Evolutionary conservation across 2,888 invertebrate species (phyloP).

Genomic region (Steinernema scapterisci): DNA sequence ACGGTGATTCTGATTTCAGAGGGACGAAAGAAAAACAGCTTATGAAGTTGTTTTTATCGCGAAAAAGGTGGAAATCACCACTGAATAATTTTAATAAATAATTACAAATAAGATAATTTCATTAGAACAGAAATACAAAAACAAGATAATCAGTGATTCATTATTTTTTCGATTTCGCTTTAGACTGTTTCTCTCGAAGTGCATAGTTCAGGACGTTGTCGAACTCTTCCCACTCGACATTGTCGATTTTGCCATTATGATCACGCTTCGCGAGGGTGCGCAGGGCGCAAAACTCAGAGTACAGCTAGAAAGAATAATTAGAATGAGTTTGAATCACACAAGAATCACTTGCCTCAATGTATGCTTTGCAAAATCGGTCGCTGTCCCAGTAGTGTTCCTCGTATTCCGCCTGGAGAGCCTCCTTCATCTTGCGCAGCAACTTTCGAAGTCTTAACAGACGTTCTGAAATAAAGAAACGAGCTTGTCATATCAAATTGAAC

Average conservation of each 20-base stretch:
- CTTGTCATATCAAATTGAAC: too few species aligned
- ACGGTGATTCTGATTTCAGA: too few species aligned
- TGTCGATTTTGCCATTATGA: slow-evolving; percentile 1
- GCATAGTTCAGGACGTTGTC: neutral
- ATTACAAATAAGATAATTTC: too few species aligned
- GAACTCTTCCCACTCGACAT: neutral
- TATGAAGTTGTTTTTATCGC: too few species aligned
- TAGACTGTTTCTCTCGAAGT: too few species aligned
- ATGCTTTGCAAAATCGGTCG: slow-evolving; percentile 2
- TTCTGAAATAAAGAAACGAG: neutral
- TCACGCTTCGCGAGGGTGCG: neutral
- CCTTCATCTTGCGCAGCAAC: neutral
- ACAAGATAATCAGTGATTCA: too few species aligned
- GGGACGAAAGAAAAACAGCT: too few species aligned
- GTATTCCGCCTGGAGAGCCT: neutral
- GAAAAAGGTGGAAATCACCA: too few species aligned
- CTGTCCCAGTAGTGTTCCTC: slow-evolving; percentile 24
- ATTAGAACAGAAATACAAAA: too few species aligned
- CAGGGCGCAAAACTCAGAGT: slow-evolving; percentile 7
- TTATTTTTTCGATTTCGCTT: too few species aligned
- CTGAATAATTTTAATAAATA: too few species aligned
- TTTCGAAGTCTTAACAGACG: neutral
- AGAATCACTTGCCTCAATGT: neutral
- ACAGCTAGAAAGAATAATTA: neutral
- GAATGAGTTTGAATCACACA: neutral